A percentile compares a stretch with the other conserved stretches of the same genome.
Evolutionary conservation across 2,113 vertebrate species (phyloP).

Genomic region (Herpailurus yagouaroundi): DNA sequence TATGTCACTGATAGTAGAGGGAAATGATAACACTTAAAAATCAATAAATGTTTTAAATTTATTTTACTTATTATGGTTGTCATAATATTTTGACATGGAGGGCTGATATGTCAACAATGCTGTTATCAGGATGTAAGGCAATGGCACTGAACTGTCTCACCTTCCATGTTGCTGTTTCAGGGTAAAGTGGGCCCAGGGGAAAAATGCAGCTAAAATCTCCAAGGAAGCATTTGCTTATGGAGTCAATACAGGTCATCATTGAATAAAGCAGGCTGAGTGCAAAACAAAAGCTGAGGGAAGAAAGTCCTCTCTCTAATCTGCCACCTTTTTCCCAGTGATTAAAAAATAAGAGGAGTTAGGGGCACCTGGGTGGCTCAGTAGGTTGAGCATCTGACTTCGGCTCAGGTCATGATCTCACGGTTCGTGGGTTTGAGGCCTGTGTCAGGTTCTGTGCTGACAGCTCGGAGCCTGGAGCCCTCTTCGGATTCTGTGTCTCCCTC

Average conservation of each 20-base stretch:
- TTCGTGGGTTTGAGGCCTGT: no score
- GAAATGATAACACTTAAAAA: conserved; percentile 80
- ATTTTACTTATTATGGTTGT: conserved; percentile 76
- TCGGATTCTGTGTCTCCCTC: no score
- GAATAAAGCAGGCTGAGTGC: conserved; percentile 2
- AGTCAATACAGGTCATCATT: conserved; percentile 65
- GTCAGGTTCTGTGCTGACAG: no score
- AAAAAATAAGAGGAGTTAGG: neutral
- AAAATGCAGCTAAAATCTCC: conserved; percentile 62
- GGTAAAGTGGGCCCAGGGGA: conserved; percentile 74
- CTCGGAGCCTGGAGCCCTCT: no score
- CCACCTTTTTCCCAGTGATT: neutral
- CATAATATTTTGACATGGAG: conserved; percentile 72
- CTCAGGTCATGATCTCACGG: no score
- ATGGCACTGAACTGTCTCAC: conserved; percentile 72
- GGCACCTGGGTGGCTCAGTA: no score
- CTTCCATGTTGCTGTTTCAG: conserved; percentile 52
- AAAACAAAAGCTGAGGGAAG: conserved; percentile 29
- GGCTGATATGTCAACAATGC: conserved; percentile 66
- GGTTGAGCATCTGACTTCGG: no score
- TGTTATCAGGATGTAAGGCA: conserved; percentile 47
- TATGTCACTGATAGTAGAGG: conserved; percentile 74
- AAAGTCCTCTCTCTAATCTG: neutral
- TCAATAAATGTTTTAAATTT: conserved; percentile 77
- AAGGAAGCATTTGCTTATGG: conserved; percentile 67